Evolutionary conservation across 2,113 vertebrate genomes (phyloP).

Genomic region (Papio anubis): DNA sequence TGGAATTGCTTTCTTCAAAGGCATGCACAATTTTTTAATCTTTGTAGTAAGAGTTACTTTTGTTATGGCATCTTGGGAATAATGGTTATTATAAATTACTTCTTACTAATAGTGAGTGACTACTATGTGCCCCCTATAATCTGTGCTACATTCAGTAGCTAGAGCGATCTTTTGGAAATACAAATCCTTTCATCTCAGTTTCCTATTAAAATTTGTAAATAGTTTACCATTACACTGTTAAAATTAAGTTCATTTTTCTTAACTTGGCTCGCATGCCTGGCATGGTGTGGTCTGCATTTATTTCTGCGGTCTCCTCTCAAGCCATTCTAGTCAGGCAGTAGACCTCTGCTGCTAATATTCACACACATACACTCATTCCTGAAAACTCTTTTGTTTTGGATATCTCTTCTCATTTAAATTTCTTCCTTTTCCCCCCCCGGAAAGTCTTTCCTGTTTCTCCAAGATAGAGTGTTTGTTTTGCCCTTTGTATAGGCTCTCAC

Average conservation of each 20-base stretch:
- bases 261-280: background rate
- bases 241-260: slow-evolving; percentile 24
- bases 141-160: background rate
- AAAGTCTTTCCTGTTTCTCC: background rate
- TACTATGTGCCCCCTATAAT: background rate
- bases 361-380: background rate
- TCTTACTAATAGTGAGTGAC: background rate
- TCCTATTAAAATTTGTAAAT: background rate
- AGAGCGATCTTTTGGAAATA: background rate
- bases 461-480: background rate
- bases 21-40: background rate
- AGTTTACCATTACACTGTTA: background rate
- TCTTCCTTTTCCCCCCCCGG: background rate
- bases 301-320: background rate
- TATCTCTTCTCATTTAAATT: background rate
- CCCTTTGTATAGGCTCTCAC: background rate
- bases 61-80: background rate
- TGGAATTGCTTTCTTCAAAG: background rate
- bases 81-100: background rate
- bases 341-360: background rate
- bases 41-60: slow-evolving; percentile 9
- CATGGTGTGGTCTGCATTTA: background rate
- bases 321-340: background rate
- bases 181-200: background rate
- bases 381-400: background rate